Evolutionary conservation across 1,140 invertebrate species (phyloP).

Genomic region (Cheumatopsyche charites): DNA sequence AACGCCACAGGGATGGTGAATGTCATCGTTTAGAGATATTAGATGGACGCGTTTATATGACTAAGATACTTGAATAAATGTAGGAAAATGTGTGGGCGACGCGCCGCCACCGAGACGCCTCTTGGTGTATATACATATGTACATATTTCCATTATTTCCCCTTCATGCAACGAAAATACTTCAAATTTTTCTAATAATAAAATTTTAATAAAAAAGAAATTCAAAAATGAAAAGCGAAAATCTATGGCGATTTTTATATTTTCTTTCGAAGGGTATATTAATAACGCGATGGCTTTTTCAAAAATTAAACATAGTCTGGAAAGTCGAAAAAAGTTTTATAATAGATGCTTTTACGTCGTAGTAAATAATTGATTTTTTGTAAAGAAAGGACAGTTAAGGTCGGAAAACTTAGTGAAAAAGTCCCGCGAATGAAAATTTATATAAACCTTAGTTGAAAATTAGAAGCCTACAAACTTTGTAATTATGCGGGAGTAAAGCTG

Average conservation of each 20-base stretch:
- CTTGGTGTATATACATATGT: no score
- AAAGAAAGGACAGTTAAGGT: not conserved
- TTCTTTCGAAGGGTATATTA: no score
- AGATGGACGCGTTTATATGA: conserved; percentile 9
- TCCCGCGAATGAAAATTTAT: conserved; percentile 13
- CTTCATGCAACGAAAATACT: not conserved
- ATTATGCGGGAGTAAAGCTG: conserved; percentile 16
- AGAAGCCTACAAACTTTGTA: conserved; percentile 17
- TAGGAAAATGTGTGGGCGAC: conserved; percentile 5
- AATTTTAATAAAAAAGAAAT: no score
- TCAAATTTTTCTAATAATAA: not conserved
- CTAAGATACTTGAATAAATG: conserved; percentile 1
- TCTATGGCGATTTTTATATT: no score
- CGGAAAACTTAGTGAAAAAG: conserved; percentile 10
- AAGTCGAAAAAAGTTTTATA: no score
- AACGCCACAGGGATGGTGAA: not conserved
- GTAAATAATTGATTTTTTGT: conserved; percentile 17
- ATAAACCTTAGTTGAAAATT: conserved; percentile 20
- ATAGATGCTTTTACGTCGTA: conserved; percentile 1
- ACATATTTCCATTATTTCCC: not conserved
- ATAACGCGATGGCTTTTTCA: no score
- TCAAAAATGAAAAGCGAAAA: no score
- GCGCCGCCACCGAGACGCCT: conserved; percentile 5
- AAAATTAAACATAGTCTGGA: no score
- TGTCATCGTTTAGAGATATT: conserved; percentile 6